Percentiles rank a stretch among this genome's conserved stretches.
Evolutionary conservation across 2,797 vertebrate genomes (phyloP).

Genomic region (Pangasius mekongensis): DNA sequence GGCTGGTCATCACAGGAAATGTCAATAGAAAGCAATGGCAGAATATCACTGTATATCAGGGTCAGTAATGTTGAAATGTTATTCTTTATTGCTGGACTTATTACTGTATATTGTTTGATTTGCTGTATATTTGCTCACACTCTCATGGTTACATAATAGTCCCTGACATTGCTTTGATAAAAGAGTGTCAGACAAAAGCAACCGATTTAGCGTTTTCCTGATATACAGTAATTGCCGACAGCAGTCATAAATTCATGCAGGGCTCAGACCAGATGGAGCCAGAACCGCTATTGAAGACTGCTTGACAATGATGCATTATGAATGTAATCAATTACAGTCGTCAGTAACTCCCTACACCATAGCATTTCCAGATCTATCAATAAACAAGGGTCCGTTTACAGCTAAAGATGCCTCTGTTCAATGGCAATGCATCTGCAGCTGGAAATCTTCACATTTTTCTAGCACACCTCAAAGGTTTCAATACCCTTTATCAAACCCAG

Average conservation of each 20-base stretch:
- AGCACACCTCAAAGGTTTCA: not conserved
- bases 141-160: slow-evolving; percentile 49
- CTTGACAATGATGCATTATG: slow-evolving; percentile 39
- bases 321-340: slow-evolving; percentile 34
- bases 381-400: slow-evolving; percentile 36
- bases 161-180: slow-evolving; percentile 51
- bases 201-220: slow-evolving; percentile 61
- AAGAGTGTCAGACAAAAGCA: slow-evolving; percentile 39
- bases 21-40: slow-evolving; percentile 2
- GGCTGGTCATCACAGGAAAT: slow-evolving; percentile 12
- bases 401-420: slow-evolving; percentile 29
- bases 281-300: slow-evolving; percentile 45
- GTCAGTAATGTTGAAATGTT: slow-evolving; percentile 1
- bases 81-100: slow-evolving; percentile 2
- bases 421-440: not conserved
- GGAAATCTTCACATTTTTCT: not conserved
- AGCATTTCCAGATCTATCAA: slow-evolving; percentile 31
- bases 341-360: slow-evolving; percentile 18
- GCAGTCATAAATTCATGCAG: slow-evolving; percentile 33
- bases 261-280: slow-evolving; percentile 17
- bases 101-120: slow-evolving; percentile 23
- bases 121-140: slow-evolving; percentile 12
- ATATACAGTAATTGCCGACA: slow-evolving; percentile 52
- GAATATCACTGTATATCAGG: slow-evolving; percentile 26
- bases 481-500: not conserved